Evolutionary conservation across 2,888 invertebrate species (phyloP).

Genomic region (Syrphus vitripennis): DNA sequence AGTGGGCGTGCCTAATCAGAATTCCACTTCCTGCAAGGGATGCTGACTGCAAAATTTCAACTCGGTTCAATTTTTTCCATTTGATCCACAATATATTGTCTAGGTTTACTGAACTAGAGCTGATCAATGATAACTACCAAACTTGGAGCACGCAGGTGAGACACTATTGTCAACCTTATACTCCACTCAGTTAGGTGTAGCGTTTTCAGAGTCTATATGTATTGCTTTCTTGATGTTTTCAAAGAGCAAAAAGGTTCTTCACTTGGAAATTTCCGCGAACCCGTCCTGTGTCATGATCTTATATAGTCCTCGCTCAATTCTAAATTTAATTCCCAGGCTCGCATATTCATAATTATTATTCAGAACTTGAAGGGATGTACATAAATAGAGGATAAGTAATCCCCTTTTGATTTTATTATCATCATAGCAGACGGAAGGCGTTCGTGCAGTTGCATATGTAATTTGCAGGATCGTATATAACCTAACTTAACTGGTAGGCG

Average conservation of each 20-base stretch:
- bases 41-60: too few relatives aligned
- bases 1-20: too few relatives aligned
- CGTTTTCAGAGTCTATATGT: conserved; percentile 5
- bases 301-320: not conserved
- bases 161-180: not conserved
- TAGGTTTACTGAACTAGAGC: too few relatives aligned
- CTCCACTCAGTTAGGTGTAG: conserved; percentile 28
- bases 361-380: conserved; percentile 34
- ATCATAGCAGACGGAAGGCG: not conserved
- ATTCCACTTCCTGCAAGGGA: too few relatives aligned
- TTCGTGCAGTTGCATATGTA: conserved; percentile 56
- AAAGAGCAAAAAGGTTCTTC: conserved; percentile 5
- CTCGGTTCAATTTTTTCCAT: too few relatives aligned
- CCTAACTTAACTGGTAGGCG: too few relatives aligned
- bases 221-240: not conserved
- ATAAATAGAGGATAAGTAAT: conserved; percentile 45
- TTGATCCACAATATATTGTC: too few relatives aligned
- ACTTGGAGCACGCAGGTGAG: not conserved
- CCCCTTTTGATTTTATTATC: conserved; percentile 39
- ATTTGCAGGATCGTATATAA: conserved; percentile 16
- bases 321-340: not conserved
- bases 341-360: conserved; percentile 58
- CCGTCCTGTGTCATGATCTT: not conserved
- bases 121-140: not conserved
- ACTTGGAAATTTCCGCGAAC: conserved; percentile 21